These are phyloP conservation scores for Sphaerophoria taeniata DNA, from an alignment of 2,888 invertebrate genomes.

Conservation along the genomic window DNA sequence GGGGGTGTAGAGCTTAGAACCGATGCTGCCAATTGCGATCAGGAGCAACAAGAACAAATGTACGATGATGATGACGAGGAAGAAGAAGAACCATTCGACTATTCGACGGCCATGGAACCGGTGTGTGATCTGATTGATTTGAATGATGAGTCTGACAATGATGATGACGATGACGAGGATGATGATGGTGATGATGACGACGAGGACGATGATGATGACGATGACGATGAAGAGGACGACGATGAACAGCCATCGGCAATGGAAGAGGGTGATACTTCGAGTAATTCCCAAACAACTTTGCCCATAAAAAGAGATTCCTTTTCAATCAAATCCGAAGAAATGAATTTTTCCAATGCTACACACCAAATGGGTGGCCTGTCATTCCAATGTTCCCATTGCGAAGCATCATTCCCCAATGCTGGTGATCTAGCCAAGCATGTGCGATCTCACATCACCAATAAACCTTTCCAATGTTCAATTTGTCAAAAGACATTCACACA, in stretches of 20 bases:
- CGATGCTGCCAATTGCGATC: slow-evolving; percentile 32
- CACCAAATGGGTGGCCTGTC: slow-evolving; percentile 55
- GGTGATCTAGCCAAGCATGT: slow-evolving; percentile 83
- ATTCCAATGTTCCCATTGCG: slow-evolving; percentile 82
- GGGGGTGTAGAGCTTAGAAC: slow-evolving; percentile 75
- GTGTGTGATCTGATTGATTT: slow-evolving; percentile 79
- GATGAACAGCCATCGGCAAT: slow-evolving; percentile 50
- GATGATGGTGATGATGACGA: slow-evolving; percentile 73
- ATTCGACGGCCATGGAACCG: slow-evolving; percentile 82
- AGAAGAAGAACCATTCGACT: slow-evolving; percentile 78
- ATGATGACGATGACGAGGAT: slow-evolving; percentile 75
- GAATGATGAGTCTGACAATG: slow-evolving; percentile 67
- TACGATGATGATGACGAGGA: slow-evolving; percentile 74
- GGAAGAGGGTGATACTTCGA: slow-evolving; percentile 63
- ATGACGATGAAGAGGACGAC: slow-evolving; percentile 75
- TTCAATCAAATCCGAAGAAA: slow-evolving; percentile 75
- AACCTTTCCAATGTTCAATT: slow-evolving; percentile 82
- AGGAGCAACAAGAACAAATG: slow-evolving; percentile 69
- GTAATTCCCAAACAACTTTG: slow-evolving; percentile 34
- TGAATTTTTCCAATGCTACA: slow-evolving; percentile 66
- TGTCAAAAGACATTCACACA: slow-evolving; percentile 83
- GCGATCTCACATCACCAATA: slow-evolving; percentile 82
- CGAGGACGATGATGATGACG: slow-evolving; percentile 75
- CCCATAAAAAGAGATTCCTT: slow-evolving; percentile 47
- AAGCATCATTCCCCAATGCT: slow-evolving; percentile 81